Conservation (phyloP, 2,113 vertebrate genomes). For the Mobula hypostoma region DNA sequence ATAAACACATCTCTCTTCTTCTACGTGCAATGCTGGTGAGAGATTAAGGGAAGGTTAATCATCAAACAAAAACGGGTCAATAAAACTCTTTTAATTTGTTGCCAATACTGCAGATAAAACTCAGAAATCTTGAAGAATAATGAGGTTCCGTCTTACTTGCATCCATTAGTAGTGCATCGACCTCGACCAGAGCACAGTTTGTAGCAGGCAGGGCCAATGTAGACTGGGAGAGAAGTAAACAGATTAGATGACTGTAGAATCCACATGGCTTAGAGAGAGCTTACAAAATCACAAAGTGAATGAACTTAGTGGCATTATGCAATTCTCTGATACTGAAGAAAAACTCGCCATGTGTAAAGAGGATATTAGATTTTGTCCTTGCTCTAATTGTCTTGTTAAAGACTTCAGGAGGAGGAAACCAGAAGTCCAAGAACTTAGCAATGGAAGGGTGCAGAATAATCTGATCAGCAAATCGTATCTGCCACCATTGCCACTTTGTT, state of each 20-base stretch:
- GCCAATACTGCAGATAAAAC: neutral
- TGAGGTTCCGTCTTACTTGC: slow-evolving; percentile 73
- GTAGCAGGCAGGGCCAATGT: slow-evolving; percentile 88
- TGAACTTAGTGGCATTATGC: neutral
- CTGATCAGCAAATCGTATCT: neutral
- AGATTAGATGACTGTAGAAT: neutral
- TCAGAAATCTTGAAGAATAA: neutral
- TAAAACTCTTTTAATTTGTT: slow-evolving; percentile 4
- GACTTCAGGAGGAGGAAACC: too few relatives aligned
- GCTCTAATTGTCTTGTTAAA: neutral
- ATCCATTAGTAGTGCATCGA: slow-evolving; percentile 87
- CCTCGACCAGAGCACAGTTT: slow-evolving; percentile 94
- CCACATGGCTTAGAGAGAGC: neutral
- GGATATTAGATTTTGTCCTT: neutral
- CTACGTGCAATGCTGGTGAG: neutral
- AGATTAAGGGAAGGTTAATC: neutral
- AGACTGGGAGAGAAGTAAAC: slow-evolving; percentile 65
- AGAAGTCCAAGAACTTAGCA: neutral
- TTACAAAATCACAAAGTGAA: neutral
- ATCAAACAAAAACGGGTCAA: neutral
- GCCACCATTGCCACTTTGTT: neutral
- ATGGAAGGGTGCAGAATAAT: neutral
- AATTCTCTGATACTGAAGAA: neutral
- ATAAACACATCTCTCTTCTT: slow-evolving; percentile 16
- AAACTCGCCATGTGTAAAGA: neutral